A percentile compares a stretch with the other conserved stretches of the same genome.
Evolutionary conservation across 2,888 invertebrate genomes (phyloP).

Genomic region (Caenorhabditis afra): DNA sequence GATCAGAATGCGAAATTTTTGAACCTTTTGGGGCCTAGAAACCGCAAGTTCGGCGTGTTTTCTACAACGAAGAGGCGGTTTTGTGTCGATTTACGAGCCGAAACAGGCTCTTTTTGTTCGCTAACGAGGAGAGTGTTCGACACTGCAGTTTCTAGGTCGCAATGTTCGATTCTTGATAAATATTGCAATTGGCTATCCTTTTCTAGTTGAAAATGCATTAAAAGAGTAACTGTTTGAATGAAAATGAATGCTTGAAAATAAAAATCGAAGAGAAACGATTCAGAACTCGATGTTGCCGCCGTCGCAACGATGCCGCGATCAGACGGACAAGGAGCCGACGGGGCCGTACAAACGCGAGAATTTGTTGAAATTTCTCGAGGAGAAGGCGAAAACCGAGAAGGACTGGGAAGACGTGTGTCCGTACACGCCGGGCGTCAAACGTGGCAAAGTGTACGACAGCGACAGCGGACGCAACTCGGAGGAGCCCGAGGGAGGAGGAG

Average conservation of each 20-base stretch:
- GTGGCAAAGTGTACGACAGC: conserved; percentile 83
- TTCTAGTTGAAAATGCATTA: background rate
- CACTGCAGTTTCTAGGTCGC: too few relatives aligned
- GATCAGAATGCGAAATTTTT: too few relatives aligned
- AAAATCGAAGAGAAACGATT: conserved; percentile 77
- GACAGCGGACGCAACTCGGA: conserved; percentile 64
- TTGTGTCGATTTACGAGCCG: too few relatives aligned
- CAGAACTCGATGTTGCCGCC: conserved; percentile 98
- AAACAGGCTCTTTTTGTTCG: too few relatives aligned
- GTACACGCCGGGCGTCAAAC: conserved; percentile 90
- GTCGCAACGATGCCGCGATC: conserved; percentile 94
- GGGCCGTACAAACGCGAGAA: conserved; percentile 93
- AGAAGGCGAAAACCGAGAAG: conserved; percentile 97
- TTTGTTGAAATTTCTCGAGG: conserved; percentile 95
- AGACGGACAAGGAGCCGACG: conserved; percentile 94
- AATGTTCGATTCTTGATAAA: too few relatives aligned
- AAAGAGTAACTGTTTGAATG: too few relatives aligned
- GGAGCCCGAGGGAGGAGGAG: conserved; percentile 28
- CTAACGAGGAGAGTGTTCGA: too few relatives aligned
- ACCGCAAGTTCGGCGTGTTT: too few relatives aligned
- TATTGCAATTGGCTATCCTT: too few relatives aligned
- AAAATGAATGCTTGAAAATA: background rate
- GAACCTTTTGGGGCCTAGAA: too few relatives aligned
- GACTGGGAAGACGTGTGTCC: conserved; percentile 97
- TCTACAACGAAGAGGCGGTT: conserved; percentile 1